phyloP scores from a whole-genome alignment of 2,888 invertebrate genomes.

The Crepidodera aurea region DNA sequence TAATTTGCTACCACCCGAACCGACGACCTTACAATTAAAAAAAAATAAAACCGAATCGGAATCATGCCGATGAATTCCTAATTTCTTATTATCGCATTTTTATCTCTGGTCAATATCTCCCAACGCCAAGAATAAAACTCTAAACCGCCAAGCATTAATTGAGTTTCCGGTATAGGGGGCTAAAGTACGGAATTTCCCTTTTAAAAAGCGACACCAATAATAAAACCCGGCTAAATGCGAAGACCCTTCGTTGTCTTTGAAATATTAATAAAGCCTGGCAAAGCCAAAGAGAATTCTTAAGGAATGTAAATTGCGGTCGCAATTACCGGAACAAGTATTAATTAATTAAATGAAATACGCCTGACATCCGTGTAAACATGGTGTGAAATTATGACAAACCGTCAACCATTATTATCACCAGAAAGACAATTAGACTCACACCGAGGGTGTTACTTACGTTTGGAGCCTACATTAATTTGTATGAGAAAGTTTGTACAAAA shows the following conservation, averaged over 20 bases:
- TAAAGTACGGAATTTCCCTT: constrained; percentile 19
- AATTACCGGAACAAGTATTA: constrained; percentile 59
- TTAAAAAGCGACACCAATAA: constrained; percentile 31
- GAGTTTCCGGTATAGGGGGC: constrained; percentile 27
- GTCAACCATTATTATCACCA: constrained; percentile 49
- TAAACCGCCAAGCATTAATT: constrained; percentile 25
- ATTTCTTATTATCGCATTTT: constrained; percentile 16
- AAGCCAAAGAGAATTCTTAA: constrained; percentile 47
- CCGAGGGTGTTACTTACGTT: constrained; percentile 14
- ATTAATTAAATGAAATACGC: constrained; percentile 55
- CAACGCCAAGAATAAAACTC: constrained; percentile 20
- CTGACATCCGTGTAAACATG: constrained; percentile 54
- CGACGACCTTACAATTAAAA: too few relatives aligned
- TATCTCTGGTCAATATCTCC: constrained; percentile 9
- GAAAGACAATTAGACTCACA: constrained; percentile 50
- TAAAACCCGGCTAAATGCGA: constrained; percentile 34
- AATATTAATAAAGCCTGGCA: constrained; percentile 49
- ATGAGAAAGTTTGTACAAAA: too few relatives aligned
- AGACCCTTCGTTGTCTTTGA: constrained; percentile 41
- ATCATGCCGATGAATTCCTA: not conserved
- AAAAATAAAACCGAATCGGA: not conserved
- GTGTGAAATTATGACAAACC: constrained; percentile 58
- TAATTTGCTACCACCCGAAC: too few relatives aligned
- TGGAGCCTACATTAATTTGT: not conserved
- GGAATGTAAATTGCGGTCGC: constrained; percentile 54